Evolutionary conservation across 1,140 invertebrate genomes (phyloP), one percentile per base, ranked within the genome.

Genomic region (Cepaea nemoralis): DNA sequence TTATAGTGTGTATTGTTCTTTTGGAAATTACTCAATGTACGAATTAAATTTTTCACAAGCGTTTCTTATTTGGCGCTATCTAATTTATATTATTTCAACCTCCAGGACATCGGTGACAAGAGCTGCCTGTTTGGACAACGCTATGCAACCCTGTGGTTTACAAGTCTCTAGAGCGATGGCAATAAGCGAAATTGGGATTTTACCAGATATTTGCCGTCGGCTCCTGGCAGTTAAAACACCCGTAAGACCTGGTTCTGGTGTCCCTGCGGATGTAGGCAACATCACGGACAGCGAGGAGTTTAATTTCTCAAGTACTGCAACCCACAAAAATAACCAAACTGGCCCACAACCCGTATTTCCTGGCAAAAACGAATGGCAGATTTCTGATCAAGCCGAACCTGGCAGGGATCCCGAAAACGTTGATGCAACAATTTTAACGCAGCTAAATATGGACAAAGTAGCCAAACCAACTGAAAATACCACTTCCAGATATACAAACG

Each of bases 61-160:
- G 22, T 40, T 73, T 40, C 37, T 73, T 39, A 14, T n/a, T 27
- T n/a, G n/a, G n/a, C n/a, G n/a, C n/a, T n/a, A n/a, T n/a, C n/a
- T n/a, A n/a, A n/a, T n/a, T n/a, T n/a, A n/a, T n/a, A n/a, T n/a
- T n/a, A n/a, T n/a, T n/a, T n/a, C n/a, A n/a, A 40, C 8, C 5
- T 55, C 19, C n/a, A 79, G 77, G 40, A 79, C 77, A 14, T 79
- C 77, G 31, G 66, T 69, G 22, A 69, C 66, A 6, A 33, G 77
- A 45, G 77, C 77, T 42, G 37, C 66, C 19, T 79, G 77, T 69
- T 35, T 79, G 33, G 66, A 48, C 39, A 27, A 69, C n/a, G 77
- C 77, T 50, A 79, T 79, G 66, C 59, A 69, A 63, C 77, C 35
- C 12, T 79, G 77, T 79, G 77, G 77, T 31, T 8, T n/a, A 31